Conservation (phyloP, 2,797 vertebrate genomes). For the Avahi laniger region DNA sequence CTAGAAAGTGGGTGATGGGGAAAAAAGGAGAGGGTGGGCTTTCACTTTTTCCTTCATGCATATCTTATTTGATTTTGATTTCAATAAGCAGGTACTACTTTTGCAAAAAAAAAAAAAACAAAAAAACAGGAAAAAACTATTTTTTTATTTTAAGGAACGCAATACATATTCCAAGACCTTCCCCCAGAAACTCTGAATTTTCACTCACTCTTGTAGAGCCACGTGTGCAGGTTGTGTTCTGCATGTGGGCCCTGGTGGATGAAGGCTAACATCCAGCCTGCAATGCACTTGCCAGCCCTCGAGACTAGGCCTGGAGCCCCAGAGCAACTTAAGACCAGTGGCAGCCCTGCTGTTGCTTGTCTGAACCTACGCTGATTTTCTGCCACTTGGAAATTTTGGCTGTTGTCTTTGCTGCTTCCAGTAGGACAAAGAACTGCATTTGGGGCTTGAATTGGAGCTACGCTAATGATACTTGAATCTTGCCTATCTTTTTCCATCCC, state of each 20-base stretch:
- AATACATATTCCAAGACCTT: neutral
- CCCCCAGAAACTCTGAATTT: neutral
- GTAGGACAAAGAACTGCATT: neutral
- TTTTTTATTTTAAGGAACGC: neutral
- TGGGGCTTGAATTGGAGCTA: neutral
- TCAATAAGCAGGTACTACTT: neutral
- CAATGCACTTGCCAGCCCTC: neutral
- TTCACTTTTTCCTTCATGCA: neutral
- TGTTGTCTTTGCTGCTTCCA: neutral
- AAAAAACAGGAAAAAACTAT: no score
- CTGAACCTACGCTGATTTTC: neutral
- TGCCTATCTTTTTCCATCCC: neutral
- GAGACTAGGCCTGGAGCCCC: neutral
- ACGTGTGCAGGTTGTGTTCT: neutral
- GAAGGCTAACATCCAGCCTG: neutral
- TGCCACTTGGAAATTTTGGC: neutral
- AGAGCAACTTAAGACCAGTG: neutral
- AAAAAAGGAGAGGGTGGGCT: neutral
- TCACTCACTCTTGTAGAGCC: neutral
- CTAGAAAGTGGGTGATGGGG: neutral
- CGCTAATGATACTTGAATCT: neutral
- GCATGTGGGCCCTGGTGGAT: neutral
- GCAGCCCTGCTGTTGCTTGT: neutral
- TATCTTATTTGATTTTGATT: neutral
- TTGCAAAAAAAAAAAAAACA: neutral